Evolutionary conservation across 1,140 invertebrate species (phyloP).

Genomic region (Hylaeus volcanicus): DNA sequence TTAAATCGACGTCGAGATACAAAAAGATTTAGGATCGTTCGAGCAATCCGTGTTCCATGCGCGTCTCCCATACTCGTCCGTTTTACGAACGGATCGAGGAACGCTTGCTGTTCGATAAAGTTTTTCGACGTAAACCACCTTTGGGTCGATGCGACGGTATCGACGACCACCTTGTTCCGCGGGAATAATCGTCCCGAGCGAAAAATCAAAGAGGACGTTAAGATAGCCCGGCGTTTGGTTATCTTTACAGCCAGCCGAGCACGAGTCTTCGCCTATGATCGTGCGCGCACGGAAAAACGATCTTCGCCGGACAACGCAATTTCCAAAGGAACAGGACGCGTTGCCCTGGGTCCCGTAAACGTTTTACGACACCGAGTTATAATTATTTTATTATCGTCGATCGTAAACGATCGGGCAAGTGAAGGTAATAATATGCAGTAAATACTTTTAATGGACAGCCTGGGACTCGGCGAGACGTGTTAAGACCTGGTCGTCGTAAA

Average conservation of each 20-base stretch:
- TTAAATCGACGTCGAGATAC: slow-evolving; percentile 8
- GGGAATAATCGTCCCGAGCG: slow-evolving; percentile 47
- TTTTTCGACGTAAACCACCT: slow-evolving; percentile 5
- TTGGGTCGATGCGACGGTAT: slow-evolving; percentile 22
- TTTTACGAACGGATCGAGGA: slow-evolving; percentile 2
- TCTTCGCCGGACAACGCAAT: slow-evolving; percentile 47
- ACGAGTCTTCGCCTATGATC: slow-evolving; percentile 59
- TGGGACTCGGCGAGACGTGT: slow-evolving; percentile 46
- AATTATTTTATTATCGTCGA: slow-evolving; percentile 78
- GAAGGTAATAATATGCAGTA: slow-evolving; percentile 65
- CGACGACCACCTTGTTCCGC: slow-evolving; percentile 31
- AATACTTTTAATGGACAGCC: slow-evolving; percentile 64
- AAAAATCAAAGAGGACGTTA: slow-evolving; percentile 61
- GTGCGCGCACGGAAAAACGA: slow-evolving; percentile 44
- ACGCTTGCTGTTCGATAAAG: slow-evolving; percentile 16
- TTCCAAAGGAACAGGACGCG: slow-evolving; percentile 52
- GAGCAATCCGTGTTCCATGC: neutral
- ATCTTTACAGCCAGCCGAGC: slow-evolving; percentile 71
- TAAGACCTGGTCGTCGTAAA: slow-evolving; percentile 54
- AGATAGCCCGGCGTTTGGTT: slow-evolving; percentile 72
- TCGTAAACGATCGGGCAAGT: slow-evolving; percentile 76
- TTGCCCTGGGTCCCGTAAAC: slow-evolving; percentile 66
- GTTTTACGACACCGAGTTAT: slow-evolving; percentile 74
- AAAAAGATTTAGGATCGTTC: slow-evolving; percentile 3
- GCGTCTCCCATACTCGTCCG: neutral